These are phyloP conservation scores for Parotocinclus haroldoi DNA, from an alignment of 2,797 vertebrate species.

Conservation along the genomic window DNA sequence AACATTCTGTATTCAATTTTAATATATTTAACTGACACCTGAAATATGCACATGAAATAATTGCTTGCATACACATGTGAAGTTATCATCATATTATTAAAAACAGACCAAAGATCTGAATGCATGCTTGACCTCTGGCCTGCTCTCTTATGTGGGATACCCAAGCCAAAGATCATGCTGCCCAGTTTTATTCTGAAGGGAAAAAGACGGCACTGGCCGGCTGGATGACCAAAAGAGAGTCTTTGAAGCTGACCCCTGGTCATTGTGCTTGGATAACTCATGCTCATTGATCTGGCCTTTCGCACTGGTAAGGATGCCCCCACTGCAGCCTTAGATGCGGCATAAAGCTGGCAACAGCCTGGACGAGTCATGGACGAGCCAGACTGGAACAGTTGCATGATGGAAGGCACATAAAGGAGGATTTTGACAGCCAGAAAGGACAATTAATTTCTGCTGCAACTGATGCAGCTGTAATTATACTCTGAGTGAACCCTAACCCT, in stretches of 20 bases:
- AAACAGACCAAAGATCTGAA: slow-evolving; percentile 59
- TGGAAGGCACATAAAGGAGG: slow-evolving; percentile 32
- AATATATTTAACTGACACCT: not conserved
- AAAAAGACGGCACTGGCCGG: slow-evolving; percentile 47
- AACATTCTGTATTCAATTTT: too few species aligned
- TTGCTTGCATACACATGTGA: slow-evolving; percentile 19
- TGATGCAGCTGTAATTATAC: slow-evolving; percentile 3
- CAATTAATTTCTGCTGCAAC: slow-evolving; percentile 13
- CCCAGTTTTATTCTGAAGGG: slow-evolving; percentile 49
- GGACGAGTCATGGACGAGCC: slow-evolving; percentile 52
- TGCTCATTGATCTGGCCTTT: slow-evolving; percentile 61
- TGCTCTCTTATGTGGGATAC: slow-evolving; percentile 50
- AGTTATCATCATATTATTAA: slow-evolving; percentile 48
- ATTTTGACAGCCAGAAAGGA: not conserved
- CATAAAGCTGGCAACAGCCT: slow-evolving; percentile 47
- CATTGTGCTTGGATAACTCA: slow-evolving; percentile 58
- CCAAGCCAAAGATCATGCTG: slow-evolving; percentile 53
- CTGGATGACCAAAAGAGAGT: slow-evolving; percentile 52
- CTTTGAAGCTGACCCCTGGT: slow-evolving; percentile 72
- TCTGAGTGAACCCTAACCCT: too few species aligned
- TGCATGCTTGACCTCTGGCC: slow-evolving; percentile 63
- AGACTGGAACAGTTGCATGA: slow-evolving; percentile 54
- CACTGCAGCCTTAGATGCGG: slow-evolving; percentile 51
- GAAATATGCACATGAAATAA: slow-evolving; percentile 24
- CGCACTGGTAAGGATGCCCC: slow-evolving; percentile 60